Evolutionary conservation across 1,140 invertebrate species (phyloP), one percentile per base, ranked within the genome.

Genomic region (Drosophila paulistorum): DNA sequence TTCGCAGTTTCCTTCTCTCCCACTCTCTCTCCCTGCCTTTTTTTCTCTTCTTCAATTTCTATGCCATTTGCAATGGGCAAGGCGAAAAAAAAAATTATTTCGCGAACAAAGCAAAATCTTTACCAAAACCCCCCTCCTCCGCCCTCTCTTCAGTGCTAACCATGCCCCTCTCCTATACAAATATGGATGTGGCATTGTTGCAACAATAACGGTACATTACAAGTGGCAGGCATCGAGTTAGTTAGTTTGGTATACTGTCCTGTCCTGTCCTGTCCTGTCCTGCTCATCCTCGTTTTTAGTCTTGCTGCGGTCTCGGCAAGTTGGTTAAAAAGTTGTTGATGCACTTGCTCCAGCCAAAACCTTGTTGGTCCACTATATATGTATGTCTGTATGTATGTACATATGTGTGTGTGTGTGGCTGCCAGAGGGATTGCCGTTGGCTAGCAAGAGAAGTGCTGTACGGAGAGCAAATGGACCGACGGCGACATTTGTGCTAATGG

Each of bases 301-400:
- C 23, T 54, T 35, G 42, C 30, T 86, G 83, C 67, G 83, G 83
- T 86, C 83, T 79, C 79, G 83, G 69, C 83, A 87, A 86, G 83
- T 86, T 86, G 79, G 83, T 87, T 86, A 87, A 86, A 86, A 86
- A 86, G 83, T 86, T 86, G 79, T 86, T 86, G 83, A 86, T 86
- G 83, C 71, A 82, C 76, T 86, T 82, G 71, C 74, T 72, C 60
- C 59, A 17, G 33, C 33, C 33, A 17, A 10, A 35, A 51, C 45
- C 17, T 51, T 23, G 45, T 51, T 51, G 42, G 7, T 51, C 37
- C 11, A 13, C 37, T 13, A 13, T 39, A 4, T 39, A 13, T 39
- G 37, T 39, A 13, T 39, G 9, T 39, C 3, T 39, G 37, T 39
- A 11, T 13, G 10, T 39, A 0, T 39, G 37, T 39, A 3, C 13